A percentile compares a stretch with the other conserved stretches of the same genome.
These are phyloP conservation scores for Zoanthus solanderi DNA, from an alignment of 92 coral and sea anemone species.

Conservation along the genomic window DNA sequence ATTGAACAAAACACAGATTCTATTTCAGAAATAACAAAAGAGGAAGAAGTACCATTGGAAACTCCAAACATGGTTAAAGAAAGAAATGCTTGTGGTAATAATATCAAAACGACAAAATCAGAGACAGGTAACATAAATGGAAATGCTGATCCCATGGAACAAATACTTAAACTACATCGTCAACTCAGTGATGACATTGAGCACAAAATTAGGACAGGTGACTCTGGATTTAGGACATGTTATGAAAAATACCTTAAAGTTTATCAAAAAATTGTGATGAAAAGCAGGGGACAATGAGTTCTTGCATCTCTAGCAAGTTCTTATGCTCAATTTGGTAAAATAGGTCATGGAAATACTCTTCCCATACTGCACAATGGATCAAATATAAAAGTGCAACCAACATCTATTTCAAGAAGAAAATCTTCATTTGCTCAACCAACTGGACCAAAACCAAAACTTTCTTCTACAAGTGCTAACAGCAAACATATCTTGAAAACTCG, in stretches of 20 bases:
- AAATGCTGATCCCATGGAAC: slow-evolving; percentile 20
- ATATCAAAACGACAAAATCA: not conserved
- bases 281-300: not conserved
- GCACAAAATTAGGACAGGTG: slow-evolving; percentile 63
- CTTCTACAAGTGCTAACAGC: not conserved
- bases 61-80: not conserved
- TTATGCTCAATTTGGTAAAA: slow-evolving; percentile 61
- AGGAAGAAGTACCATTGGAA: not conserved
- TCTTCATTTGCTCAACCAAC: slow-evolving; percentile 64
- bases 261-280: slow-evolving; percentile 42
- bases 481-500: slow-evolving; percentile 46
- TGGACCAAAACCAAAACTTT: slow-evolving; percentile 41
- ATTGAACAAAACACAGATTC: slow-evolving; percentile 38
- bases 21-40: slow-evolving; percentile 20
- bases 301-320: slow-evolving; percentile 56
- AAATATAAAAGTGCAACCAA: slow-evolving; percentile 68
- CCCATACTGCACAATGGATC: slow-evolving; percentile 68
- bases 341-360: slow-evolving; percentile 49
- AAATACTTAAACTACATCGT: slow-evolving; percentile 53
- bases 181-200: slow-evolving; percentile 64
- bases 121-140: not conserved
- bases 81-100: not conserved
- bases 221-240: slow-evolving; percentile 48
- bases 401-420: slow-evolving; percentile 67
- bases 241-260: slow-evolving; percentile 49